These are phyloP conservation scores for Dipodomys merriami DNA, from an alignment of 2,113 vertebrate species.

Conservation along the genomic window DNA sequence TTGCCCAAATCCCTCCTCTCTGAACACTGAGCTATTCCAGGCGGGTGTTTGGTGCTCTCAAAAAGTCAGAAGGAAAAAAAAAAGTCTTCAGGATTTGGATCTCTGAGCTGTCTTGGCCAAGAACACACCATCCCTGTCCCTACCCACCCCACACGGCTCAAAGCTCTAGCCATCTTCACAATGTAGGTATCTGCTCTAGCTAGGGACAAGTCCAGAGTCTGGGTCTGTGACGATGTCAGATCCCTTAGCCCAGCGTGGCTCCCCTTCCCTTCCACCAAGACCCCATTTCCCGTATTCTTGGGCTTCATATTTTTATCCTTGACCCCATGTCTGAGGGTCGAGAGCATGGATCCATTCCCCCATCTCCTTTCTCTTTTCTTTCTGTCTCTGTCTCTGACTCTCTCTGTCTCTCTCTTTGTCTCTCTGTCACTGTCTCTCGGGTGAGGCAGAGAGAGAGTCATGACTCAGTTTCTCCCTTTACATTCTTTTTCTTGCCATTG, in stretches of 20 bases:
- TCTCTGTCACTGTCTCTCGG: too few relatives aligned
- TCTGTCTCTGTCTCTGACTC: too few relatives aligned
- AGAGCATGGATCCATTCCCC: background rate
- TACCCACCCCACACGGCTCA: background rate
- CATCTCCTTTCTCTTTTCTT: too few relatives aligned
- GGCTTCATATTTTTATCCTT: background rate
- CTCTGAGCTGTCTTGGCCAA: background rate
- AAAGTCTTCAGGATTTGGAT: constrained; percentile 14
- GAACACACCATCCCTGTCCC: background rate
- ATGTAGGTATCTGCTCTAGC: background rate
- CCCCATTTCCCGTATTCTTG: background rate
- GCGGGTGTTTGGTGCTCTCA: constrained; percentile 26
- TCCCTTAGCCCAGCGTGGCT: background rate
- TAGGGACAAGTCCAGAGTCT: background rate
- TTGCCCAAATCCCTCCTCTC: constrained; percentile 67
- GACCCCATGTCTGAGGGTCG: constrained; percentile 5
- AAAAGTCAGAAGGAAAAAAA: background rate
- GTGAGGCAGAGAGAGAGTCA: constrained; percentile 13
- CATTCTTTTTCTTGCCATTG: background rate
- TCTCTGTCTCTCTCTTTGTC: too few relatives aligned
- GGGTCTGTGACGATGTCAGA: background rate
- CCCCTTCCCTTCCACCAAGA: background rate
- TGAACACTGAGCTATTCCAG: constrained; percentile 57
- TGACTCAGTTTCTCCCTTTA: constrained; percentile 69
- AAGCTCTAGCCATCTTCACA: background rate